Evolutionary conservation across 2,888 invertebrate species (phyloP).

Genomic region (Gisinianus flammeolus): DNA sequence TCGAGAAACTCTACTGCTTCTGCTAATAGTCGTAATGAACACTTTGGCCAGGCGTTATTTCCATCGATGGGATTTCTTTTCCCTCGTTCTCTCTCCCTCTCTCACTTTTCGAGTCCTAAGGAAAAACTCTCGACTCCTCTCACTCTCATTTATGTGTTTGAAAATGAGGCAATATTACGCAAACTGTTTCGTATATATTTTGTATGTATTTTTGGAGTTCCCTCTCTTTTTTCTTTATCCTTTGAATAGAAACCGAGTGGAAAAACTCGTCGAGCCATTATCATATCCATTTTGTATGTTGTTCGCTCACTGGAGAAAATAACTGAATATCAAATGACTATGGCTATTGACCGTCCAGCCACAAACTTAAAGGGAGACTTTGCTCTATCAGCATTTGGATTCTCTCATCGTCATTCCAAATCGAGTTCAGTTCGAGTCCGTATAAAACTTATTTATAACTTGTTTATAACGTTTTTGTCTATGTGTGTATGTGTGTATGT

Average conservation of each 20-base stretch:
- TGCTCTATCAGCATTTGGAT: too few species aligned
- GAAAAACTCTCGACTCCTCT: neutral
- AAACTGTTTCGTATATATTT: neutral
- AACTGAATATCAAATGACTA: slow-evolving; percentile 25
- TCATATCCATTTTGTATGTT: neutral
- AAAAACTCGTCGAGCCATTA: neutral
- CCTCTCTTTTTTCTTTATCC: neutral
- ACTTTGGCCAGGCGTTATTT: neutral
- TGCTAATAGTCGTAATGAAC: neutral
- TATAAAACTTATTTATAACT: neutral
- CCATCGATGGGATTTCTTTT: neutral
- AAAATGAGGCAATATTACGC: neutral
- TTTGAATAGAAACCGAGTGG: neutral
- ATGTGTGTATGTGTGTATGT: neutral
- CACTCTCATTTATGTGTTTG: neutral
- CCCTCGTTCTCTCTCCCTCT: neutral
- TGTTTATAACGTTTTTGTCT: neutral
- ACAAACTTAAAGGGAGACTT: too few species aligned
- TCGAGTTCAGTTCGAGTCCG: too few species aligned
- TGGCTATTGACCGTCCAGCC: neutral
- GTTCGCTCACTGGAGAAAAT: slow-evolving; percentile 7
- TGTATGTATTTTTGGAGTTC: too few species aligned
- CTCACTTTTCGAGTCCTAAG: too few species aligned
- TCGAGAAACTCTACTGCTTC: neutral
- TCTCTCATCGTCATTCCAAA: too few species aligned